Evolutionary conservation across 2,113 vertebrate genomes (phyloP).

Genomic region (Muntiacus reevesi): DNA sequence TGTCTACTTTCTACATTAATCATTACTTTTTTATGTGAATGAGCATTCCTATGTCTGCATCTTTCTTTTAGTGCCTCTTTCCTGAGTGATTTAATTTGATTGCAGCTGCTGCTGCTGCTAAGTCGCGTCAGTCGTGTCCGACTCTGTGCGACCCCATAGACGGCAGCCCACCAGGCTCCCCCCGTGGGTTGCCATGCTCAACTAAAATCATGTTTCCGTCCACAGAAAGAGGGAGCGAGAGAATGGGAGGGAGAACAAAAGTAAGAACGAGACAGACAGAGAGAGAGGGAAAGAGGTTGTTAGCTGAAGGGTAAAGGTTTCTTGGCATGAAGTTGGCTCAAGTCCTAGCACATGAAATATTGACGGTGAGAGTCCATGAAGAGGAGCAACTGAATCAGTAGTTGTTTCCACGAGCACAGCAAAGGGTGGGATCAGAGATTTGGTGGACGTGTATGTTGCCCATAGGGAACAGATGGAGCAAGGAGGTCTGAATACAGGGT

Average conservation of each 20-base stretch:
- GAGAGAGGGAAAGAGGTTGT: neutral
- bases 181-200: neutral
- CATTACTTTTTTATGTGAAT: neutral
- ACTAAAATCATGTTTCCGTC: neutral
- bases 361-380: neutral
- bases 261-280: neutral
- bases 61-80: neutral
- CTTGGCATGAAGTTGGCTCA: neutral
- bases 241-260: neutral
- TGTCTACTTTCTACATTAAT: neutral
- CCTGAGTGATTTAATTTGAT: neutral
- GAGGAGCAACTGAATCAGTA: neutral
- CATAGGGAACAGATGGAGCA: neutral
- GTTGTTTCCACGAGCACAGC: neutral
- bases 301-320: neutral
- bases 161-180: fast-evolving
- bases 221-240: neutral
- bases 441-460: neutral
- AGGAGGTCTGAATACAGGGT: neutral
- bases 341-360: neutral
- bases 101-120: neutral
- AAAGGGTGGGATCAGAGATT: neutral
- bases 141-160: neutral
- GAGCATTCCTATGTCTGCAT: neutral
- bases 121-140: fast-evolving